A percentile compares a stretch with the other conserved stretches of the same genome.
phyloP scores from a whole-genome alignment of 2,888 invertebrate species.

The Cerceris rybyensis region DNA sequence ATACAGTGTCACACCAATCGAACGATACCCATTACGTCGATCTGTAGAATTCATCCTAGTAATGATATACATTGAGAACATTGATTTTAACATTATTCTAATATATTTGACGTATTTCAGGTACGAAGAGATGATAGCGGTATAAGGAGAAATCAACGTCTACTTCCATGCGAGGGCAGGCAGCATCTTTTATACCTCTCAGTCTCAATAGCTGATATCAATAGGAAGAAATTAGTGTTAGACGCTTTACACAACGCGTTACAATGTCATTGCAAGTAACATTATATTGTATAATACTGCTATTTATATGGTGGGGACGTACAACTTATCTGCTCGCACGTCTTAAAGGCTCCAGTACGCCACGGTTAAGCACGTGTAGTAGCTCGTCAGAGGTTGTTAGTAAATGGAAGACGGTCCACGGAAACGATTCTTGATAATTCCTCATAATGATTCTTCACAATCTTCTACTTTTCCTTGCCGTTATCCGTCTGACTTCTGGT shows the following conservation, averaged over 20 bases:
- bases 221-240: slow-evolving; percentile 35
- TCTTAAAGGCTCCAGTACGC: slow-evolving; percentile 44
- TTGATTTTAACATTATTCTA: background rate
- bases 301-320: slow-evolving; percentile 57
- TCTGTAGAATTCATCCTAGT: too few relatives aligned
- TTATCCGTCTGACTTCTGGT: slow-evolving; percentile 39
- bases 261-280: slow-evolving; percentile 30
- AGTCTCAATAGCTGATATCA: slow-evolving; percentile 14
- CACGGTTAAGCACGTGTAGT: slow-evolving; percentile 36
- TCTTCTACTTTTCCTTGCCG: slow-evolving; percentile 13
- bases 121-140: background rate
- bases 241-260: slow-evolving; percentile 15
- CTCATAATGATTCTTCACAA: slow-evolving; percentile 27
- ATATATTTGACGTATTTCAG: slow-evolving; percentile 17
- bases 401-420: slow-evolving; percentile 9
- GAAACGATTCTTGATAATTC: slow-evolving; percentile 6
- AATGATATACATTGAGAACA: background rate
- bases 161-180: background rate
- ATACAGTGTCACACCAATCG: too few relatives aligned
- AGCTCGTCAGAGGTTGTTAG: slow-evolving; percentile 21
- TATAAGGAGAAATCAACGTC: background rate
- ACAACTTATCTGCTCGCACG: slow-evolving; percentile 47
- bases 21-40: too few relatives aligned
- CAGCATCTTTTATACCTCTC: slow-evolving; percentile 2
- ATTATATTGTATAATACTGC: slow-evolving; percentile 48